phyloP scores from a whole-genome alignment of 2,797 vertebrate genomes.

The Falco biarmicus region DNA sequence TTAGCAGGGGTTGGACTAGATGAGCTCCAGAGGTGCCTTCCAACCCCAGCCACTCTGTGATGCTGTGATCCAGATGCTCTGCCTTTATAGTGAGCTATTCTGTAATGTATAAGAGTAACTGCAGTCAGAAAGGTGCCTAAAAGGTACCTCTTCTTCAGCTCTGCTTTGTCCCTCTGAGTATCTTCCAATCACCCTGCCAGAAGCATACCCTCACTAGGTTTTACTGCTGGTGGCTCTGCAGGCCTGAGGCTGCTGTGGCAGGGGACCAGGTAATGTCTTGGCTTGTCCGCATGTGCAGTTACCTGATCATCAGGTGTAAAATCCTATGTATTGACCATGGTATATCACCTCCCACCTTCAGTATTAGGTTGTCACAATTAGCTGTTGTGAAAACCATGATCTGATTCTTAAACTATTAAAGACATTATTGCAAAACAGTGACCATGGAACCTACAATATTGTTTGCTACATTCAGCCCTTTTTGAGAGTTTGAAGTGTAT shows the following conservation, averaged over 20 bases:
- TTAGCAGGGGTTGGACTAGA: too few species aligned
- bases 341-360: background rate
- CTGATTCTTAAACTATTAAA: background rate
- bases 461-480: background rate
- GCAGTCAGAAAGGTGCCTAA: background rate
- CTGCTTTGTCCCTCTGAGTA: background rate
- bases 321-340: background rate
- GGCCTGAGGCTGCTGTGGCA: background rate
- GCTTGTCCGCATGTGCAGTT: background rate
- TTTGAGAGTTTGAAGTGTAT: background rate
- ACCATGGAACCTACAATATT: fast-evolving
- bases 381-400: background rate
- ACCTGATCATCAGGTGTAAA: background rate
- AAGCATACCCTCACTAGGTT: background rate
- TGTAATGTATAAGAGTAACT: background rate
- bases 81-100: background rate
- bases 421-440: fast-evolving
- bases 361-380: fast-evolving
- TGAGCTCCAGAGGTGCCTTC: too few species aligned
- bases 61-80: background rate
- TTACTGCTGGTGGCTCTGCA: background rate
- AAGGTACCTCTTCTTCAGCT: background rate
- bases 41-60: too few species aligned
- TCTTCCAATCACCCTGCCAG: background rate
- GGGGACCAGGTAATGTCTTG: background rate